Base-by-base conservation (phyloP, 30 jellyfish, hydroid and myxozoan species). In the Hydractinia echinata region DNA sequence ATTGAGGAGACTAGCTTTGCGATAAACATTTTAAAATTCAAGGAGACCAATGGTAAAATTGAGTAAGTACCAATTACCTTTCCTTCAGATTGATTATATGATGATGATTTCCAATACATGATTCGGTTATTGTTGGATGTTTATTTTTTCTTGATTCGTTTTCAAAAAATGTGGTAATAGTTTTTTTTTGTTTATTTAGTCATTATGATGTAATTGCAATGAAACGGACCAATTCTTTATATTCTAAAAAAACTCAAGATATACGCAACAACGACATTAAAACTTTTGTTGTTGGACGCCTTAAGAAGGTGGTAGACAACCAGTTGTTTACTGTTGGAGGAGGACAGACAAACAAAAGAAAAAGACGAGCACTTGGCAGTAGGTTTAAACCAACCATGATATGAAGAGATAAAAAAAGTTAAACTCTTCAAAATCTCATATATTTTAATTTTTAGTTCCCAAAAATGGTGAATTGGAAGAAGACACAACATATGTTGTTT, bases 401-500 rank as follows among this genome's bases (percentile, higher is more conserved):
- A 16, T 11, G 15, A 16, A 58, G 18, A 58, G 69, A 11, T 1
- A 11, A 1, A 3, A 16, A 58, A 58, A 0, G 69, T 58, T n/a
- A 58, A 58, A 13, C 69, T 3, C 19, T 58, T 58, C 3, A 58
- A 11, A 13, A 58, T 3, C 3, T 16, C 19, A n/a, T 64, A 9
- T 64, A 13, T n/a, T 51, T 64, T 58, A 13, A 3, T 64, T 64
- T 7, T 0, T 64, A 64, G 74, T 6, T 6, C 74, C 74, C 18
- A 64, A 64, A 0, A 64, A 64, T 13, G 51, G 51, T 6, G 74
- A 13, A 13, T 51, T 64, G 19, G 39, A 64, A 9, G 2, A 64
- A 64, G 74, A 64, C 74, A 64, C 74, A 6, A 7, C 19, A n/a
- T 64, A 64, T 64, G 74, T 51, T 64, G 74, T 64, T 7, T 64